phyloP scores from a whole-genome alignment of 2,888 invertebrate species.

The Nemurella pictetii region DNA sequence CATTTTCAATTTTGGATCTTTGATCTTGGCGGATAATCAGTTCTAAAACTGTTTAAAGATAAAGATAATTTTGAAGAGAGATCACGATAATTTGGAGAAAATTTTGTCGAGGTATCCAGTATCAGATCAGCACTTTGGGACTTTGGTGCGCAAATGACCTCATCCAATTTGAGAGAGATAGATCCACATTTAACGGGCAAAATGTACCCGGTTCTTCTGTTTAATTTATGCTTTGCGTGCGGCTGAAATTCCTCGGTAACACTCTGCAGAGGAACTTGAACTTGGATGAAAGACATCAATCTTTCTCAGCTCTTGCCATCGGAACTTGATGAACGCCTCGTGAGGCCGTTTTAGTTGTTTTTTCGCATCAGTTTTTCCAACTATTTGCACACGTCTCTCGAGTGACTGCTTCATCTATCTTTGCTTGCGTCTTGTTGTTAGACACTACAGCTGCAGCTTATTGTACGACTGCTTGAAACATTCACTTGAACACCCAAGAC shows the following conservation, averaged over 20 bases:
- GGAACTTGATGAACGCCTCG: background rate
- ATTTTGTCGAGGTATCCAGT: no score
- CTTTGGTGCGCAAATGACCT: no score
- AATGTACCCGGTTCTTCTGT: background rate
- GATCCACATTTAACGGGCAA: background rate
- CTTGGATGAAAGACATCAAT: background rate
- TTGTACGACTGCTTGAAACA: background rate
- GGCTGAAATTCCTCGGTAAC: background rate
- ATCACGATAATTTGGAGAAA: no score
- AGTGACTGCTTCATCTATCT: background rate
- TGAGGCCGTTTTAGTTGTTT: background rate
- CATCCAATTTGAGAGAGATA: no score
- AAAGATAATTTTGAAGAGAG: no score
- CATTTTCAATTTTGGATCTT: no score
- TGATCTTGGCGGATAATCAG: no score
- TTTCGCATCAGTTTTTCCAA: background rate
- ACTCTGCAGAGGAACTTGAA: background rate
- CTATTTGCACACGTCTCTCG: background rate
- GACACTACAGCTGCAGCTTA: background rate
- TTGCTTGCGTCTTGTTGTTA: background rate
- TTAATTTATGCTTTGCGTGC: background rate
- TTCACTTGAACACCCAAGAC: no score
- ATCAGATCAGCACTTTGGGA: no score
- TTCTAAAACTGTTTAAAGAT: no score
- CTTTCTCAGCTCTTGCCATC: background rate